phyloP scores from a whole-genome alignment of 1,140 invertebrate genomes.

The Hirudo medicinalis region DNA sequence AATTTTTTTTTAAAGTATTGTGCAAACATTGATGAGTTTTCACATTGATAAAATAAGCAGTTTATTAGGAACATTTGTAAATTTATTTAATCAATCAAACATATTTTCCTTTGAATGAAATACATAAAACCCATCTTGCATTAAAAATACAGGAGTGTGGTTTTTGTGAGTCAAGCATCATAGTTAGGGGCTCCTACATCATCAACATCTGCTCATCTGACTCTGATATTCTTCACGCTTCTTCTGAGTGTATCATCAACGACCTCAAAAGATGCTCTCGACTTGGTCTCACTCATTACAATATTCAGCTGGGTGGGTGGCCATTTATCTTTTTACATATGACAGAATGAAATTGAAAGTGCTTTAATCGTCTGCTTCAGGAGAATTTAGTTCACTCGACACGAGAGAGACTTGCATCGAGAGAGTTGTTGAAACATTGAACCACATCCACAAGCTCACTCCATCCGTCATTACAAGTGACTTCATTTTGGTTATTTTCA shows the following conservation, averaged over 20 bases:
- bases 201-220: background rate
- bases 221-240: background rate
- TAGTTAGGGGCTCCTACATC: background rate
- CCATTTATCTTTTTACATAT: background rate
- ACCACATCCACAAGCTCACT: no score
- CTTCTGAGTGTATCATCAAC: background rate
- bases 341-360: background rate
- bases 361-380: background rate
- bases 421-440: no score
- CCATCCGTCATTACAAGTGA: no score
- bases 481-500: background rate
- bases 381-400: background rate
- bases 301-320: background rate
- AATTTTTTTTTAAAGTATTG: no score
- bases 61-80: no score
- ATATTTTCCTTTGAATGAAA: no score
- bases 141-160: no score
- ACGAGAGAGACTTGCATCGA: no score
- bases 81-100: no score
- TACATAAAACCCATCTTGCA: no score
- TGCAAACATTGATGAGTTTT: no score
- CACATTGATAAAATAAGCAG: no score
- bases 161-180: background rate
- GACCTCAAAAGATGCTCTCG: background rate
- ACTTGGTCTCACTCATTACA: background rate